Conservation (phyloP, 35 echinoderm and acorn worm species). For the Ptychodera flava region DNA sequence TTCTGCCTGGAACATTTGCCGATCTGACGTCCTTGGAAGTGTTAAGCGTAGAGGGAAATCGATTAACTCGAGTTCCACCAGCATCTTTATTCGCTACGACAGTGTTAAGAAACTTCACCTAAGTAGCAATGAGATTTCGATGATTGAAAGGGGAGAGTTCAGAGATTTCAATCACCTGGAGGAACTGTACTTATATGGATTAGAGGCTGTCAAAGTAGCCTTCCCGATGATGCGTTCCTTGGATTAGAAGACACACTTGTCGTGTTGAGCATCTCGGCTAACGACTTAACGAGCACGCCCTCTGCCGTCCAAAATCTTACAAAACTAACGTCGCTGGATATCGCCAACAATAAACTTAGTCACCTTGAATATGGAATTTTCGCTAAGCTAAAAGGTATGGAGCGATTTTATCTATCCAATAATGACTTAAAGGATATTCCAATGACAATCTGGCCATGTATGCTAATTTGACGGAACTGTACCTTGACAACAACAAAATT, state of each 20-base stretch:
- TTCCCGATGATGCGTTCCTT: neutral
- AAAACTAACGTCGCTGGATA: neutral
- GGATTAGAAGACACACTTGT: neutral
- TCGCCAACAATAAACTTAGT: neutral
- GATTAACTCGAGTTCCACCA: neutral
- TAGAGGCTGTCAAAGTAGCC: neutral
- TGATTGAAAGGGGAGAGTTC: neutral
- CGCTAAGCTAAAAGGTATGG: neutral
- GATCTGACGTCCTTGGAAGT: neutral
- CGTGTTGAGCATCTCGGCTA: neutral
- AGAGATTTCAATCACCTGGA: neutral
- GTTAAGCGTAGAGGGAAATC: neutral
- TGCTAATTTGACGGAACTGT: neutral
- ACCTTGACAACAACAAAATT: neutral
- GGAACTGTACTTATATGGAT: neutral
- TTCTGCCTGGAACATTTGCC: neutral
- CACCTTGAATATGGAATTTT: neutral
- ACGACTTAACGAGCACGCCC: neutral
- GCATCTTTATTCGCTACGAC: neutral
- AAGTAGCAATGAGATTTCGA: neutral
- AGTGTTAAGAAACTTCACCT: neutral
- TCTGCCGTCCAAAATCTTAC: neutral
- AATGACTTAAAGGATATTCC: neutral
- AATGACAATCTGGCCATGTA: neutral
- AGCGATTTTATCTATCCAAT: neutral